Evolutionary conservation across 2,113 vertebrate species (phyloP).

Genomic region (Pollachius pollachius): DNA sequence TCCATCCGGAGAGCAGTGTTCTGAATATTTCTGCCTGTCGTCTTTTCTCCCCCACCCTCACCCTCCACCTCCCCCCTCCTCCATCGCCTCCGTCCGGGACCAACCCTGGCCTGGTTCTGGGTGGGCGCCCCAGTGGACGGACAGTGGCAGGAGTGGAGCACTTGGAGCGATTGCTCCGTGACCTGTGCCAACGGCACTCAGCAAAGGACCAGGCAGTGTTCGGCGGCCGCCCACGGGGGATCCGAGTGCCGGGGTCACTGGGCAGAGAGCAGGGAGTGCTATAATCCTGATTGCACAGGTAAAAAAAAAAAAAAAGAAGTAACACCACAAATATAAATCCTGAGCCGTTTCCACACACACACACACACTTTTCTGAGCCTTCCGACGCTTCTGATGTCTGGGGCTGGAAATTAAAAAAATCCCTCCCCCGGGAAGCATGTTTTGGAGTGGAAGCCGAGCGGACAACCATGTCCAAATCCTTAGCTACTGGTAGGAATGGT

Average conservation of each 20-base stretch:
- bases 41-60: conserved; percentile 39
- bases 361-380: too few relatives aligned
- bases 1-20: too few relatives aligned
- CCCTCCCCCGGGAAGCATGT: too few relatives aligned
- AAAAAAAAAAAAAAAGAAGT: conserved; percentile 48
- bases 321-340: too few relatives aligned
- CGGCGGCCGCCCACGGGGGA: conserved; percentile 91
- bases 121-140: conserved; percentile 82
- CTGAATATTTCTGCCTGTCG: conserved; percentile 37
- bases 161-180: conserved; percentile 97
- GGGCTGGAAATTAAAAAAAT: too few relatives aligned
- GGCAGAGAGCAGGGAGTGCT: conserved; percentile 96
- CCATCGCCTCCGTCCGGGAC: conserved; percentile 3
- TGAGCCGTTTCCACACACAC: too few relatives aligned
- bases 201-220: conserved; percentile 93
- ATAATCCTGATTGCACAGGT: conserved; percentile 96
- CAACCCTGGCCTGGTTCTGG: too few relatives aligned
- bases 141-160: conserved; percentile 98
- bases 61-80: conserved; percentile 47
- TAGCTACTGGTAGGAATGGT: too few relatives aligned
- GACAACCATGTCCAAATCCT: too few relatives aligned
- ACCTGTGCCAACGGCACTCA: conserved; percentile 98
- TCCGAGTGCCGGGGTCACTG: conserved; percentile 96
- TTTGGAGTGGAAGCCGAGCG: too few relatives aligned
- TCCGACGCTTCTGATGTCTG: too few relatives aligned